These are phyloP conservation scores for Drosophila pseudoananassae DNA, from an alignment of 1,140 invertebrate species.

Conservation along the genomic window DNA sequence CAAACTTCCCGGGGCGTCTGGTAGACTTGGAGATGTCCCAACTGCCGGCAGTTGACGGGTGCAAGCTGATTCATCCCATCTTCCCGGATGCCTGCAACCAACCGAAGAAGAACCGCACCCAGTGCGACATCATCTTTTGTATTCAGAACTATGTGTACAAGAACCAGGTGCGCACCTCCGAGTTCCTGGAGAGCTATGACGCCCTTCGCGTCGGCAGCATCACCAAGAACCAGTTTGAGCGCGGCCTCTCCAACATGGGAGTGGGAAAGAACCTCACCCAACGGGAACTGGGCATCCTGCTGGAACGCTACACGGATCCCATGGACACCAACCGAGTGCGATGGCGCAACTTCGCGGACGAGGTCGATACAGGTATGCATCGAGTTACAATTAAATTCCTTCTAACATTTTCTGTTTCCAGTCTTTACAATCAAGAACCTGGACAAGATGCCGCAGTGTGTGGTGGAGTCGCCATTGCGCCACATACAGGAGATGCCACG, in stretches of 20 bases:
- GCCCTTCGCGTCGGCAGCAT: slow-evolving; percentile 87
- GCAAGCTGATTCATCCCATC: slow-evolving; percentile 50
- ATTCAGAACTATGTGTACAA: slow-evolving; percentile 85
- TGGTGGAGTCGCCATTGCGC: slow-evolving; percentile 82
- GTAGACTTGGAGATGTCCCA: slow-evolving; percentile 88
- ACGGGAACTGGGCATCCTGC: slow-evolving; percentile 86
- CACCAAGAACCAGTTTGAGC: slow-evolving; percentile 87
- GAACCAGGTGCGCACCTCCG: slow-evolving; percentile 86
- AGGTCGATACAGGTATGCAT: slow-evolving; percentile 87
- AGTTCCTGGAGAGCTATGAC: slow-evolving; percentile 88
- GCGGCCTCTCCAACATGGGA: slow-evolving; percentile 87
- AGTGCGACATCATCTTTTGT: slow-evolving; percentile 72
- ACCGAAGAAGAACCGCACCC: slow-evolving; percentile 58
- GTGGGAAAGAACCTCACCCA: slow-evolving; percentile 86
- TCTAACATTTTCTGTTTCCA: slow-evolving; percentile 41
- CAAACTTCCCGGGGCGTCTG: slow-evolving; percentile 86
- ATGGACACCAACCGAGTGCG: slow-evolving; percentile 87
- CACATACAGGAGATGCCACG: slow-evolving; percentile 84
- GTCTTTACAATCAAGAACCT: slow-evolving; percentile 89
- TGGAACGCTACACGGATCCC: slow-evolving; percentile 87
- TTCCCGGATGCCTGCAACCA: slow-evolving; percentile 74
- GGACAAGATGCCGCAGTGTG: slow-evolving; percentile 86
- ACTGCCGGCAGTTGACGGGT: slow-evolving; percentile 86
- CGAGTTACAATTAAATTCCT: not conserved
- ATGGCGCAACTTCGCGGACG: slow-evolving; percentile 89